Base-by-base conservation (phyloP, 2,113 vertebrate genomes). In the Gopherus flavomarginatus region DNA sequence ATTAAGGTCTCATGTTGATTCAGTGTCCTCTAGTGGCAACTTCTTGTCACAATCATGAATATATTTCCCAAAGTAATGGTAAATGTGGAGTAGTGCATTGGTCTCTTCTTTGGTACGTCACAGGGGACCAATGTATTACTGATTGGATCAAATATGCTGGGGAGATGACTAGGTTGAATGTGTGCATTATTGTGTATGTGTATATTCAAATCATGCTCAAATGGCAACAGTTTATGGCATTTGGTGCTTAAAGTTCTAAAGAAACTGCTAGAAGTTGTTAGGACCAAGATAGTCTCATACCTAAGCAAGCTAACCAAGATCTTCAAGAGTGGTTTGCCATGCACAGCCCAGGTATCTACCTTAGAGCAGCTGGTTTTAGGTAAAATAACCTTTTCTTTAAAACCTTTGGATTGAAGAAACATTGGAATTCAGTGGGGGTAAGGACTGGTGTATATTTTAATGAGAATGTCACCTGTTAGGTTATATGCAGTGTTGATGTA, bases 21-120 rank as follows among this genome's bases (percentile, higher is more conserved):
- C 93, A 93, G 90, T 96, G 98, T 96, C 98, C 97, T 97, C 98
- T 98, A 97, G 97, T 69, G 97, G 98, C 82, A 95, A 98, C 35
- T 83, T 29, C 29, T 50, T 0, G 1, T 65, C 90, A 96, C 35
- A 89, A 56, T 77, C 49, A n/a, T 86, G 56, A 87, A 69, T 22
- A 69, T 44, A 54, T 35, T 78, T 52, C 69, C 0, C 1, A 27
- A 8, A 82, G 47, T 31, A 29, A 81, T 1, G 35, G 75, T 42
- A 81, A n/a, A 1, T 12, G 8, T 42, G 26, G 44, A 53, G 49
- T 26, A 81, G 50, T 22, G 9, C 27, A 50, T 49, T 31, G 72
- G 47, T 80, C 53, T 35, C 16, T 50, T 79, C 78, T 59, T 87
- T 84, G 35, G 11, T 44, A 81, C 22, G 38, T 88, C 56, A 52